Percentiles rank a stretch among this genome's conserved stretches.
phyloP scores from a whole-genome alignment of 1,140 invertebrate species.

The Megathymus violae region DNA sequence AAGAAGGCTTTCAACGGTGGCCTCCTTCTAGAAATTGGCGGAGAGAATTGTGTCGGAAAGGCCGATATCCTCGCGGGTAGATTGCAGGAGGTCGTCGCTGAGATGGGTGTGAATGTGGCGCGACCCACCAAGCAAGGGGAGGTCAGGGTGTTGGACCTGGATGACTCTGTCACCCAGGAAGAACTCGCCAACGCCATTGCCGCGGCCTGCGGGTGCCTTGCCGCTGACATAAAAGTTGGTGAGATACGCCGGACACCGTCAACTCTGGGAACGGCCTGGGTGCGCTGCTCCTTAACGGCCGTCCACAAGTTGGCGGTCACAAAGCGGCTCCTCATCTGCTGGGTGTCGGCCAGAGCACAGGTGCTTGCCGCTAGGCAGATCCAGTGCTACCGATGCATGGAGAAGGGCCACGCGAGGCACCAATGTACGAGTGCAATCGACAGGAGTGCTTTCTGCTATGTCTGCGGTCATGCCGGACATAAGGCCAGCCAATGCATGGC shows the following conservation, averaged over 20 bases:
- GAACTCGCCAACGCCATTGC: constrained; percentile 34
- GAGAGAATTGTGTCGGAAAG: constrained; percentile 13
- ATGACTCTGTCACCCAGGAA: constrained; percentile 29
- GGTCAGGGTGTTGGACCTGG: constrained; percentile 32
- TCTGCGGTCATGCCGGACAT: no score
- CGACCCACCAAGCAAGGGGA: constrained; percentile 39
- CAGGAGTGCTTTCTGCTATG: constrained; percentile 30
- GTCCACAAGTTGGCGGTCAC: not conserved
- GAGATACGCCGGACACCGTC: constrained; percentile 7
- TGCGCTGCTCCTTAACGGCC: constrained; percentile 22
- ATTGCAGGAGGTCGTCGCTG: constrained; percentile 1
- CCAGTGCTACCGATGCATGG: constrained; percentile 40
- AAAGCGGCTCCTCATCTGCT: constrained; percentile 25
- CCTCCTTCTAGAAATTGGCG: constrained; percentile 16
- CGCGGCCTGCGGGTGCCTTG: constrained; percentile 7
- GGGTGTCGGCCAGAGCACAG: no score
- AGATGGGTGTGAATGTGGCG: constrained; percentile 10
- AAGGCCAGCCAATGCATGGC: constrained; percentile 27
- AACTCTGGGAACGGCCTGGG: constrained; percentile 24
- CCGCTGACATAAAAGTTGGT: constrained; percentile 12
- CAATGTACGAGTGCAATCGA: constrained; percentile 28
- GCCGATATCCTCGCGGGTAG: constrained; percentile 30
- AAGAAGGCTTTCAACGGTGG: constrained; percentile 24
- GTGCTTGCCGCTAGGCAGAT: constrained; percentile 30
- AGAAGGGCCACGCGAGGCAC: constrained; percentile 21